These are phyloP conservation scores for Orbicella faveolata DNA, from an alignment of 64 coral and sea anemone species.

Conservation along the genomic window DNA sequence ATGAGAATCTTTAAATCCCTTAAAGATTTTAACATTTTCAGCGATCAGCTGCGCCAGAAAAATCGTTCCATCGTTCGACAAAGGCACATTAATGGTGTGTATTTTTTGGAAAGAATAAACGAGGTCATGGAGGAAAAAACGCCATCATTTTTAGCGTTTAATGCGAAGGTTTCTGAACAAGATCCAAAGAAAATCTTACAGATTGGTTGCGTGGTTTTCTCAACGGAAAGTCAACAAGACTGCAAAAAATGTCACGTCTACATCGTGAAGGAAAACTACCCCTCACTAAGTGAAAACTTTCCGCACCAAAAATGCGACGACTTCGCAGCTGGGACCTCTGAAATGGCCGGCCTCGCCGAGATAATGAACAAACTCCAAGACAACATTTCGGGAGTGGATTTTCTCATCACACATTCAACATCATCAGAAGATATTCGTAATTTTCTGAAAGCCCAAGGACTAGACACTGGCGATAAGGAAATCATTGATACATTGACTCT, in stretches of 20 bases:
- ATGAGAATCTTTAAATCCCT: conserved; percentile 26
- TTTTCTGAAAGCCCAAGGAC: neutral
- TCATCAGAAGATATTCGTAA: neutral
- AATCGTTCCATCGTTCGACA: conserved; percentile 17
- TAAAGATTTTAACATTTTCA: neutral
- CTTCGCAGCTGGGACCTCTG: neutral
- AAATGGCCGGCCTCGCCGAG: neutral
- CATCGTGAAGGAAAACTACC: neutral
- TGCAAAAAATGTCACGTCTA: neutral
- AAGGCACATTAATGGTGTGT: conserved; percentile 20
- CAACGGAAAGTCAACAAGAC: neutral
- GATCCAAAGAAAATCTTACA: conserved; percentile 4
- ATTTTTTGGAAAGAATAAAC: conserved; percentile 3
- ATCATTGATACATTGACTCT: neutral
- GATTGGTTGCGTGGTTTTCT: conserved; percentile 8
- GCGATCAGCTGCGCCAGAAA: neutral
- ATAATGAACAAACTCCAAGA: neutral
- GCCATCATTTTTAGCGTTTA: conserved; percentile 25
- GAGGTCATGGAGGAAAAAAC: neutral
- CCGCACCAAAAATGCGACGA: neutral
- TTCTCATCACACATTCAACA: conserved; percentile 4
- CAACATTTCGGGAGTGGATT: neutral
- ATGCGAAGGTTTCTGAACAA: neutral
- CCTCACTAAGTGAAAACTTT: neutral
- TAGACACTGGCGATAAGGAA: neutral